Percentiles rank a stretch among this genome's conserved stretches.
Evolutionary conservation across 1,140 invertebrate species (phyloP).

Genomic region (Cylas formicarius): DNA sequence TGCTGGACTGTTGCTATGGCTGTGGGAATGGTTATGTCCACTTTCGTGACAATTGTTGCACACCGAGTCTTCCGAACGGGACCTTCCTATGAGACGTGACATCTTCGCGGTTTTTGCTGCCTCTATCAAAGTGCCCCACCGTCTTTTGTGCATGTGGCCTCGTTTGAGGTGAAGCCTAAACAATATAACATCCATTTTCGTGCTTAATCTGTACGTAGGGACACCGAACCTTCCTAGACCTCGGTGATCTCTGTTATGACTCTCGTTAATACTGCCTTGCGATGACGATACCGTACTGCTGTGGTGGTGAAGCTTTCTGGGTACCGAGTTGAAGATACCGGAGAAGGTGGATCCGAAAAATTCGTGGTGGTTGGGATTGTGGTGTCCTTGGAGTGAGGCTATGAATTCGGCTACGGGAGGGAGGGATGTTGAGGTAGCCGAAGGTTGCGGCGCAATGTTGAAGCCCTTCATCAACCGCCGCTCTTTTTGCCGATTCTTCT

Average conservation of each 20-base stretch:
- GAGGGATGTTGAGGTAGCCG: conserved; percentile 49
- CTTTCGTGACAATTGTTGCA: conserved; percentile 57
- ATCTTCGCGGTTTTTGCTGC: conserved; percentile 73
- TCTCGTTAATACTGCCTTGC: conserved; percentile 42
- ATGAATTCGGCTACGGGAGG: conserved; percentile 70
- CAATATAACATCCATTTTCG: conserved; percentile 2
- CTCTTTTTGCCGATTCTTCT: conserved; percentile 89
- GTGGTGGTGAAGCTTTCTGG: conserved; percentile 37
- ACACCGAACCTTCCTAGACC: conserved; percentile 34
- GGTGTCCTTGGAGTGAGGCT: conserved; percentile 51
- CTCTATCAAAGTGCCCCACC: conserved; percentile 75
- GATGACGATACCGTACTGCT: conserved; percentile 39
- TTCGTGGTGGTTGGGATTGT: conserved; percentile 37
- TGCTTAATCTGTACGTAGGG: too few species aligned
- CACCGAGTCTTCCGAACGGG: conserved; percentile 75
- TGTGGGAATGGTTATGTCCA: conserved; percentile 40
- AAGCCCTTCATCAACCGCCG: conserved; percentile 90
- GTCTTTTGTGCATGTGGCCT: conserved; percentile 58
- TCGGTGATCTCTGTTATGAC: conserved; percentile 27
- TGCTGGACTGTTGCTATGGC: conserved; percentile 41
- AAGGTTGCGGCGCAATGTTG: conserved; percentile 70
- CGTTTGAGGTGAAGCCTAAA: conserved; percentile 49
- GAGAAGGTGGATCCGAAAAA: conserved; percentile 46
- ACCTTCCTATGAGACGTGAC: conserved; percentile 65
- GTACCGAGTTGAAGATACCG: conserved; percentile 42